A percentile compares a stretch with the other conserved stretches of the same genome.
phyloP scores from a whole-genome alignment of 2,888 invertebrate genomes.

The Fissipunctia ypsillon region DNA sequence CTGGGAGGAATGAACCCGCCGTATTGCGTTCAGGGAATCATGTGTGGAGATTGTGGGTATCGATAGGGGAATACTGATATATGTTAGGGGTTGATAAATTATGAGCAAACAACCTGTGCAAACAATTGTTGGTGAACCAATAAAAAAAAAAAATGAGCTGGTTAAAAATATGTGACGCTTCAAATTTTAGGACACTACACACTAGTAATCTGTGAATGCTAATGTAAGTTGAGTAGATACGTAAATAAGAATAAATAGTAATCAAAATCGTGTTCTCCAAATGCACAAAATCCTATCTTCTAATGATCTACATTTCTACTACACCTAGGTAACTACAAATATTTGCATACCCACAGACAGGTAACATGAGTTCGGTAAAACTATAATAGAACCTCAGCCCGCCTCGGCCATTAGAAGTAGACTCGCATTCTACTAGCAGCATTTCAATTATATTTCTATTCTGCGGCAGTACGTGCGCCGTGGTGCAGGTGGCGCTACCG shows the following conservation, averaged over 20 bases:
- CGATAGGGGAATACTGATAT: too few relatives aligned
- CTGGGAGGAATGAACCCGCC: conserved; percentile 3
- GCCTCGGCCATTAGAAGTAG: conserved; percentile 10
- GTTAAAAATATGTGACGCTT: too few relatives aligned
- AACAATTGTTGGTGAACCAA: too few relatives aligned
- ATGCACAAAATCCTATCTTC: not conserved
- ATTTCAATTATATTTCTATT: conserved; percentile 52
- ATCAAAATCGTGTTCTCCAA: not conserved
- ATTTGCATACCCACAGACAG: too few relatives aligned
- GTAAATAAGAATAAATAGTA: not conserved
- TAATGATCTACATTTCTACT: not conserved
- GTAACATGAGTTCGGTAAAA: not conserved
- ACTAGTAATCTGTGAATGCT: not conserved
- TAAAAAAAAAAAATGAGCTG: too few relatives aligned
- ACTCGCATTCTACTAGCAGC: conserved; percentile 12
- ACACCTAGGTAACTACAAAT: not conserved
- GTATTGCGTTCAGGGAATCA: conserved; percentile 29
- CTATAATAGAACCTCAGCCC: conserved; percentile 2
- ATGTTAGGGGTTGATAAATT: too few relatives aligned
- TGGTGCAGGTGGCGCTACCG: conserved; percentile 41
- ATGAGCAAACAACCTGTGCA: too few relatives aligned
- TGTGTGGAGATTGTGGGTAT: conserved; percentile 5
- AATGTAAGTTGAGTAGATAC: not conserved
- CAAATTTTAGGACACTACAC: too few relatives aligned
- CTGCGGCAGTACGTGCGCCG: conserved; percentile 17